A percentile compares a stretch with the other conserved stretches of the same genome.
These are phyloP conservation scores for Cossypha niveicapilla DNA, from an alignment of 2,797 vertebrate genomes.

Conservation along the genomic window DNA sequence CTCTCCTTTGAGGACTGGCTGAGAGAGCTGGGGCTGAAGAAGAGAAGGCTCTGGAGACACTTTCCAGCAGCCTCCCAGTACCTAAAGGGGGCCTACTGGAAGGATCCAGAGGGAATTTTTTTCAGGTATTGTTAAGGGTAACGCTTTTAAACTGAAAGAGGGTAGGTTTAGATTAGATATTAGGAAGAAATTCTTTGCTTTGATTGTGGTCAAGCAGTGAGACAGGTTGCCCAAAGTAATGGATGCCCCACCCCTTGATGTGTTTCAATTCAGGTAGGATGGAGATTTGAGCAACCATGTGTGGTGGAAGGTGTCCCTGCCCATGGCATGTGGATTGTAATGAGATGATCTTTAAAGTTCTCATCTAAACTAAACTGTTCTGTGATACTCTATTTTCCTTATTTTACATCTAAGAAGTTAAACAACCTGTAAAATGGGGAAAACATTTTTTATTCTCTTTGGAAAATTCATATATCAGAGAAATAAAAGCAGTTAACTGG, in stretches of 20 bases:
- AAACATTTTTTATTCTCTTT: not conserved
- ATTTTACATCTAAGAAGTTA: not conserved
- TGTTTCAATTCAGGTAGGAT: not conserved
- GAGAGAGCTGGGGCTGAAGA: not conserved
- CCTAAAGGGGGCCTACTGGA: not conserved
- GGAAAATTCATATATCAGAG: not conserved
- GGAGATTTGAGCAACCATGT: not conserved
- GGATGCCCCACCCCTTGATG: fast-evolving
- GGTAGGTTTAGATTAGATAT: not conserved
- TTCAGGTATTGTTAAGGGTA: not conserved
- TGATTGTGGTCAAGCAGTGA: not conserved
- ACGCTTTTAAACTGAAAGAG: not conserved
- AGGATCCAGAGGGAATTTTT: not conserved
- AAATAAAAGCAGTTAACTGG: not conserved
- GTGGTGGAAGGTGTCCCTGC: not conserved
- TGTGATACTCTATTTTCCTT: not conserved
- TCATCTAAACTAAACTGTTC: not conserved
- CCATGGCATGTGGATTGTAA: not conserved
- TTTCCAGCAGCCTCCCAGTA: not conserved
- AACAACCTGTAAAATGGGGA: not conserved
- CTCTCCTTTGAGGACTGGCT: not conserved
- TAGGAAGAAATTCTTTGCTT: not conserved
- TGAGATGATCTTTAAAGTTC: not conserved
- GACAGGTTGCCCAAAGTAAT: not conserved
- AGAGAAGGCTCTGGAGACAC: not conserved